These are phyloP conservation scores for Lanius ludovicianus DNA, from an alignment of 2,113 vertebrate genomes.

Conservation along the genomic window DNA sequence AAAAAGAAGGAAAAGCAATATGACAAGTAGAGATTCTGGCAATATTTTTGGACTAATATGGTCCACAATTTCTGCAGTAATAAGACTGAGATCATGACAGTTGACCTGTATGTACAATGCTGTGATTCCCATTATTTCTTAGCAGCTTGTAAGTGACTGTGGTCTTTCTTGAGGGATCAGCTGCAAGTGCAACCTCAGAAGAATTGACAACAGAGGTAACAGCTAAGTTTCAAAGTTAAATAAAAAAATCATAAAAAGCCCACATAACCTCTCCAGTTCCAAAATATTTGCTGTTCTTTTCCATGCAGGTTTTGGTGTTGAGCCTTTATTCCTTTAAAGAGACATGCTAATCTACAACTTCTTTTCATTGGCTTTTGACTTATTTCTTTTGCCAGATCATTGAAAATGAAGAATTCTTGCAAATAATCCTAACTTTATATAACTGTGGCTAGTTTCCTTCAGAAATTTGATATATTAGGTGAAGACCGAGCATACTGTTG, in stretches of 20 bases:
- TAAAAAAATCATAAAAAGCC: not conserved
- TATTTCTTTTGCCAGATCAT: not conserved
- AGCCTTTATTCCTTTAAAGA: not conserved
- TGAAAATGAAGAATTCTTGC: not conserved
- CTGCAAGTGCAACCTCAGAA: not conserved
- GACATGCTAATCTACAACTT: not conserved
- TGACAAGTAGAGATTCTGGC: not conserved
- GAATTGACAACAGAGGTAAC: not conserved
- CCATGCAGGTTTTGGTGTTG: not conserved
- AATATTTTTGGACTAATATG: not conserved
- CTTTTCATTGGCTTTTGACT: not conserved
- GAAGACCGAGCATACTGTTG: not conserved
- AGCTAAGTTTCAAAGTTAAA: not conserved
- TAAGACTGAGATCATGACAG: not conserved
- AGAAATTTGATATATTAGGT: not conserved
- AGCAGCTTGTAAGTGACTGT: not conserved
- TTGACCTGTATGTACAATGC: too few species aligned
- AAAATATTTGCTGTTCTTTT: not conserved
- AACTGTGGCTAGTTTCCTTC: not conserved
- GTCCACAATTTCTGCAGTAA: not conserved
- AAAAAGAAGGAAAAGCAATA: accelerated
- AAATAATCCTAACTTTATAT: not conserved
- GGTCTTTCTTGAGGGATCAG: not conserved
- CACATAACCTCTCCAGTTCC: not conserved
- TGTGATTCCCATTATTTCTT: not conserved